Percentiles rank a stretch among this genome's conserved stretches.
Conservation (phyloP, 2,797 vertebrate genomes). For the Kryptolebias ocellatus region DNA sequence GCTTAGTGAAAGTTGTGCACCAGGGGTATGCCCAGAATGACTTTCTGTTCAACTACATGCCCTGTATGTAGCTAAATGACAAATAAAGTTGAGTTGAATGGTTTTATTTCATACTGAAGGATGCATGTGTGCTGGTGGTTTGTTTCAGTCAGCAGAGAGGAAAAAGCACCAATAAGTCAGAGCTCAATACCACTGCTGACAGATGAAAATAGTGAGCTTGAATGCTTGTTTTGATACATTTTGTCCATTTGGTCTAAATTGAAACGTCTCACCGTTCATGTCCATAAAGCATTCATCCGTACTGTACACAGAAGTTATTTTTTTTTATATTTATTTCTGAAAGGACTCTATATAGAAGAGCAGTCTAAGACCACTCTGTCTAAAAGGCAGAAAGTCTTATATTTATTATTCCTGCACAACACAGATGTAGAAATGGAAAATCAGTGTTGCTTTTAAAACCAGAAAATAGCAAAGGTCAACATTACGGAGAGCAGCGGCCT, state of each 20-base stretch:
- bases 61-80: no score
- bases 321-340: conserved; percentile 16
- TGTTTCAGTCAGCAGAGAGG: conserved; percentile 48
- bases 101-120: conserved; percentile 55
- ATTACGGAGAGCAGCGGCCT: conserved; percentile 8
- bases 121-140: conserved; percentile 34
- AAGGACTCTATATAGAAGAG: conserved; percentile 25
- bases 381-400: conserved; percentile 11
- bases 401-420: conserved; percentile 31
- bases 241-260: conserved; percentile 37
- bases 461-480: conserved; percentile 21
- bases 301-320: conserved; percentile 6
- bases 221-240: conserved; percentile 42
- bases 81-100: conserved; percentile 1
- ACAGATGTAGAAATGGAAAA: conserved; percentile 37
- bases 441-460: conserved; percentile 28
- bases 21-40: no score
- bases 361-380: conserved; percentile 11
- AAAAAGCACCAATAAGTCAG: conserved; percentile 48
- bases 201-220: conserved; percentile 23
- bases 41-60: no score
- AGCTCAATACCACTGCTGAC: conserved; percentile 22
- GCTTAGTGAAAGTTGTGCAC: no score
- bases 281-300: conserved; percentile 50
- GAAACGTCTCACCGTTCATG: conserved; percentile 39